A percentile compares a stretch with the other conserved stretches of the same genome.
Conservation (phyloP, 2,888 invertebrate genomes). For the Ernsta delagoae region DNA sequence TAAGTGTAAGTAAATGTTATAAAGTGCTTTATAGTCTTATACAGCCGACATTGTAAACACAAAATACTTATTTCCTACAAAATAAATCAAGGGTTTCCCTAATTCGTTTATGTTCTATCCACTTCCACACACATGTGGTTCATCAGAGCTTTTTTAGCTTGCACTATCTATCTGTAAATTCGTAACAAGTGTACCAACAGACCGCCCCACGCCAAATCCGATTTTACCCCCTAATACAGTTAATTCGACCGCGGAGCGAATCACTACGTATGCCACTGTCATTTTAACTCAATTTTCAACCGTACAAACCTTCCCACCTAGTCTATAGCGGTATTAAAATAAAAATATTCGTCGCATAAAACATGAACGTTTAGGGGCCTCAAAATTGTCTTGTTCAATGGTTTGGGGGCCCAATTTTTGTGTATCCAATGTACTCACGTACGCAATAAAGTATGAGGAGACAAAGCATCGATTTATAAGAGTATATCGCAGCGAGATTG, state of each 20-base stretch:
- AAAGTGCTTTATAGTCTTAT: too few relatives aligned
- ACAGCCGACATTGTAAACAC: too few relatives aligned
- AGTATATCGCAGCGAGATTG: constrained; percentile 43
- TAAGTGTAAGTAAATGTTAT: too few relatives aligned
- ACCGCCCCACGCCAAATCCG: constrained; percentile 80
- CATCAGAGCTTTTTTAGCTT: constrained; percentile 60
- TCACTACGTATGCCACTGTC: constrained; percentile 83
- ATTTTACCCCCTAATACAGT: constrained; percentile 81
- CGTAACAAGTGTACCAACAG: constrained; percentile 84
- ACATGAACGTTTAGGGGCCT: constrained; percentile 73
- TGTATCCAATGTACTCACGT: constrained; percentile 71
- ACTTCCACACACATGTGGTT: constrained; percentile 24
- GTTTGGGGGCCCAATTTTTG: constrained; percentile 61
- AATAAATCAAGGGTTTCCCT: constrained; percentile 11
- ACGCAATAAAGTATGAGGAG: constrained; percentile 69
- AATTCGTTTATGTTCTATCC: constrained; percentile 22
- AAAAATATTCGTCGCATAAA: constrained; percentile 77
- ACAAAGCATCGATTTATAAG: constrained; percentile 56
- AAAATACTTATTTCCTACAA: too few relatives aligned
- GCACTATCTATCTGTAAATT: constrained; percentile 60
- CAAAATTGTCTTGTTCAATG: constrained; percentile 67
- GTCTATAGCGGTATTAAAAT: constrained; percentile 49
- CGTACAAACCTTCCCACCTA: constrained; percentile 43
- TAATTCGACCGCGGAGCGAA: constrained; percentile 83
- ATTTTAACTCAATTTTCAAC: constrained; percentile 84